A percentile compares a stretch with the other conserved stretches of the same genome.
These are phyloP conservation scores for Macaria liturata DNA, from an alignment of 2,888 invertebrate species.

Conservation along the genomic window DNA sequence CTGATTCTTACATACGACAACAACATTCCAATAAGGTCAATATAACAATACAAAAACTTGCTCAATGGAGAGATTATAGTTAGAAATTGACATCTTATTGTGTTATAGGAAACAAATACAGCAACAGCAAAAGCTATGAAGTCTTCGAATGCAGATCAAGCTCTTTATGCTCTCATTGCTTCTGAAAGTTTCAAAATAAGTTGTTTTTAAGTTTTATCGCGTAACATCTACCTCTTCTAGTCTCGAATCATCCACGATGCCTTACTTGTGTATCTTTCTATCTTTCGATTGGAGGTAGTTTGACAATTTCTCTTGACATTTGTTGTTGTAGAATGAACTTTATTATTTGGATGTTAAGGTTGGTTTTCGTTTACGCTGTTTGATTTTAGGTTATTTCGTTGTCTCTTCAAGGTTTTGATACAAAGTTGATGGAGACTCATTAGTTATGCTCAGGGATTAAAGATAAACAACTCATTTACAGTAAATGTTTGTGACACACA, in stretches of 20 bases:
- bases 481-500: too few species aligned
- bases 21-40: too few species aligned
- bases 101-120: too few species aligned
- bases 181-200: too few species aligned
- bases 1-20: too few species aligned
- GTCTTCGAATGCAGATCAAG: too few species aligned
- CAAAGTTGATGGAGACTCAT: neutral
- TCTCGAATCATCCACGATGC: conserved; percentile 74
- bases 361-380: conserved; percentile 45
- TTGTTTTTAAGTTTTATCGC: conserved; percentile 16
- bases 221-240: conserved; percentile 56
- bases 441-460: neutral
- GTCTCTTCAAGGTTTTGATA: conserved; percentile 39
- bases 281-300: conserved; percentile 71
- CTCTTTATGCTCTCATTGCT: too few species aligned
- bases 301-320: conserved; percentile 61
- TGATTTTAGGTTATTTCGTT: conserved; percentile 42
- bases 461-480: too few species aligned
- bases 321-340: conserved; percentile 64
- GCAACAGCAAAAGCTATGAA: too few species aligned
- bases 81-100: too few species aligned
- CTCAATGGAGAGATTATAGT: too few species aligned
- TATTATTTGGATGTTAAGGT: conserved; percentile 64
- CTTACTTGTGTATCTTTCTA: conserved; percentile 83
- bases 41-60: too few species aligned